These are phyloP conservation scores for Pocillopora grandis DNA, from an alignment of 92 coral and sea anemone species.

Conservation along the genomic window DNA sequence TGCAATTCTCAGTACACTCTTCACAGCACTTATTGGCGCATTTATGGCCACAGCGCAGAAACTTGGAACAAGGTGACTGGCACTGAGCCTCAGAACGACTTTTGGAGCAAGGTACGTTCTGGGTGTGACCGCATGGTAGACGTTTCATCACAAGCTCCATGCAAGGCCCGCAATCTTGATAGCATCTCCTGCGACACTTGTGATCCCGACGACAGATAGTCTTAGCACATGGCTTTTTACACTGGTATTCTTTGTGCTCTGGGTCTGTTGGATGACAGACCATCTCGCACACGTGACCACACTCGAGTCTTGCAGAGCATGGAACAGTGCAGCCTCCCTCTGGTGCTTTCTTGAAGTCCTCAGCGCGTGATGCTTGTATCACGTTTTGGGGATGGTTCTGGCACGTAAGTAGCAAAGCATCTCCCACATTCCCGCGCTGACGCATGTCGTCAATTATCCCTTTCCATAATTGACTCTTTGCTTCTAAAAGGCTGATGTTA, in stretches of 20 bases:
- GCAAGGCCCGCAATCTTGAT: slow-evolving; percentile 72
- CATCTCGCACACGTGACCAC: slow-evolving; percentile 78
- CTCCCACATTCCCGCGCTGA: slow-evolving; percentile 63
- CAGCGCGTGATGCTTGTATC: slow-evolving; percentile 73
- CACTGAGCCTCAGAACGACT: slow-evolving; percentile 62
- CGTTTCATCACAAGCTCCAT: slow-evolving; percentile 42
- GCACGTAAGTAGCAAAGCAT: slow-evolving; percentile 67
- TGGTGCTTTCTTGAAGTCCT: slow-evolving; percentile 84
- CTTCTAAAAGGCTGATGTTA: slow-evolving; percentile 72
- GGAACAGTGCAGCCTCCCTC: slow-evolving; percentile 90
- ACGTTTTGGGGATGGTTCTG: slow-evolving; percentile 89
- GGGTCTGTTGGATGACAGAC: slow-evolving; percentile 92
- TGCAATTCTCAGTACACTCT: slow-evolving; percentile 67
- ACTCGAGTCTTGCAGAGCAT: slow-evolving; percentile 64
- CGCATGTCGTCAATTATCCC: slow-evolving; percentile 79
- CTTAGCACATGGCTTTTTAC: slow-evolving; percentile 73
- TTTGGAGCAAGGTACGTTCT: slow-evolving; percentile 72
- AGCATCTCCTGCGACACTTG: slow-evolving; percentile 69
- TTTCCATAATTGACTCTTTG: slow-evolving; percentile 71
- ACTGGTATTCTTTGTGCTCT: slow-evolving; percentile 74
- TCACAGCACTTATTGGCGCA: slow-evolving; percentile 71
- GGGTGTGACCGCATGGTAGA: slow-evolving; percentile 74
- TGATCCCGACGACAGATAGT: slow-evolving; percentile 57
- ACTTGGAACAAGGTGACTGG: slow-evolving; percentile 56
- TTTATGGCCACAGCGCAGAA: slow-evolving; percentile 62